Evolutionary conservation across 2,888 invertebrate genomes (phyloP), one percentile per base, ranked within the genome.

Genomic region (Thumatha senex): DNA sequence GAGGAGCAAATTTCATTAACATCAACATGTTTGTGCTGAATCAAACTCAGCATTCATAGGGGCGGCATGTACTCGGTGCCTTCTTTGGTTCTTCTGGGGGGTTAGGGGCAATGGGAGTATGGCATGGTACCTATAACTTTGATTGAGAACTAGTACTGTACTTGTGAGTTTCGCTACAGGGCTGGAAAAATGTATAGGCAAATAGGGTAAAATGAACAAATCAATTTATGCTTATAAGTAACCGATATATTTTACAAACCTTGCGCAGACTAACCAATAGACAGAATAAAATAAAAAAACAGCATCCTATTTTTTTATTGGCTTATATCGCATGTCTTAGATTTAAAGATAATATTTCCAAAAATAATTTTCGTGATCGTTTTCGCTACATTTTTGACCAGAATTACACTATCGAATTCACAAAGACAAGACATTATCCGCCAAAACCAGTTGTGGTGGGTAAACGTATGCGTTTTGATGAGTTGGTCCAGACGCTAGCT

Each of bases 401-500:
- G 15, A 18, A 12, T 9, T 9, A 10, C 15, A n/a, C n/a, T 30
- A 12, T 34, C 12, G 12, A 9, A 34, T 0, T 34, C 12, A 43
- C 7, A 43, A 43, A 34, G 42, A 31, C 30, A 70, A 56, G 11
- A 68, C 57, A 44, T 70, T 65, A 15, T 67, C 63, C 1, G 69
- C 54, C 7, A 70, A 38, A 12, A 54, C 47, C n/a, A 61, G 48
- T 56, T 71, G 62, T 2, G 70, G 31, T 29, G 68, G 60, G 50
- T 65, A 76, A 1, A 43, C 30, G 48, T 58, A 77, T 13, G 58
- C 40, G 33, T 67, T 67, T 55, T 68, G 68, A 40, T 54, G 57
- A 1, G 67, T 42, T 5, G 76, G 59, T 1, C 74, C 78, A 30
- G 44, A 46, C 1, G 61, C 41, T 35, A 88, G 58, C 18, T 88